Evolutionary conservation across 2,888 invertebrate species (phyloP), one percentile per base, ranked within the genome.

Genomic region (Ormyrus thymus): DNA sequence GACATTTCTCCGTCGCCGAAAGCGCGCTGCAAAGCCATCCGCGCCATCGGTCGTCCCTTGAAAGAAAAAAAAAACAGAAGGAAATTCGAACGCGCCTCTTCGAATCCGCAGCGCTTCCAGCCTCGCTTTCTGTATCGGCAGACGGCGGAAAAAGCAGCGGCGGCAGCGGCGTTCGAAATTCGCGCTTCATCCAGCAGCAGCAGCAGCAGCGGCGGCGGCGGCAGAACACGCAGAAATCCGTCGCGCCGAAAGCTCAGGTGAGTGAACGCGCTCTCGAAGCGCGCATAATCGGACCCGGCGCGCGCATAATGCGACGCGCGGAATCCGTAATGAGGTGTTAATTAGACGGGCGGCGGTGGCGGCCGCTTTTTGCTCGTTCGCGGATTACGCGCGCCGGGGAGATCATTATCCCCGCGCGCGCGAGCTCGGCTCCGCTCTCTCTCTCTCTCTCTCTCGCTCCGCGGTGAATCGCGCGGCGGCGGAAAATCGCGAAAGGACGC

Each of bases 271-370:
- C 29, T 43, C 15, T 29, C 59, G 4, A 59, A n/a, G 0, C 55
- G 29, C 29, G 15, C 5, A 7, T 13, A 59, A 59, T 13, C 9
- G 46, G 43, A 10, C 46, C 11, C 43, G 43, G 6, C 61, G 8
- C 10, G 6, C 43, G n/a, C 29, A 45, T 59, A 59, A 59, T 45
- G 46, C 50, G 15, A 53, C 73, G 11, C 51, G 68, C 61, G 53
- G n/a, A 53, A 68, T 66, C 29, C 50, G 65, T 77, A 77, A 72
- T 55, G 59, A 78, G 61, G 51, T 61, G 66, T 55, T 78, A 72
- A 78, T 78, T 59, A 72, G 66, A 50, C 43, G 11, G 6, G 43
- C 58, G 51, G 29, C 29, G 3, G 29, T 0, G 3, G 29, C 0
- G 2, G 29, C 29, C 29, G 29, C 29, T 29, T 29, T 29, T 29